Percentiles rank a stretch among this genome's conserved stretches.
Evolutionary conservation across 2,888 invertebrate species (phyloP).

Genomic region (Drosophila paracracens): DNA sequence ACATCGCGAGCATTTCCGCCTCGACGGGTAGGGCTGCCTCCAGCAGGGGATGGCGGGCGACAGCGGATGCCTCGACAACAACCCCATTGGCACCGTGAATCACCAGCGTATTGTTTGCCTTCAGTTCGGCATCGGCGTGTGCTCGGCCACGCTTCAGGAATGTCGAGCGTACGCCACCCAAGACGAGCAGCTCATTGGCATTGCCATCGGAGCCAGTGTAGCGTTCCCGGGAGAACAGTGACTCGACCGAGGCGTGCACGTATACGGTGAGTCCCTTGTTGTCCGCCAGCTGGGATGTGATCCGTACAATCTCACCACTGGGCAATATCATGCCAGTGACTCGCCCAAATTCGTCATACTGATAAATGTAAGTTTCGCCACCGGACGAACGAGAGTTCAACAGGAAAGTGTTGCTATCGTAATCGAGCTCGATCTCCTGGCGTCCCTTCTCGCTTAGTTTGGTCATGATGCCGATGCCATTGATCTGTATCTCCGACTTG

Average conservation of each 20-base stretch:
- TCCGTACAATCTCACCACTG: conserved; percentile 94
- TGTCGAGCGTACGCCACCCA: conserved; percentile 89
- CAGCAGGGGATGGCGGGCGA: conserved; percentile 92
- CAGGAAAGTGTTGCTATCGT: conserved; percentile 94
- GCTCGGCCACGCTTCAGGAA: conserved; percentile 90
- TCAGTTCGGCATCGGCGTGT: conserved; percentile 90
- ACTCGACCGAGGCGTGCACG: conserved; percentile 88
- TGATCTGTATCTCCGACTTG: conserved; percentile 95
- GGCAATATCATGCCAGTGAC: conserved; percentile 94
- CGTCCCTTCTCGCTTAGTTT: conserved; percentile 95
- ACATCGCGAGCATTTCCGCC: conserved; percentile 95
- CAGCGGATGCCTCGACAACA: conserved; percentile 90
- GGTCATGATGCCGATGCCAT: conserved; percentile 95
- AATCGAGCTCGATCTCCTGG: conserved; percentile 95
- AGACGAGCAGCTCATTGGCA: conserved; percentile 87
- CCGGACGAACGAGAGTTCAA: conserved; percentile 94
- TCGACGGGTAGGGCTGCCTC: conserved; percentile 94
- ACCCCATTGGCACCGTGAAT: conserved; percentile 91
- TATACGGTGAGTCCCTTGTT: conserved; percentile 91
- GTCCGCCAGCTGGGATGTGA: conserved; percentile 91
- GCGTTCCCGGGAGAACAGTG: conserved; percentile 86
- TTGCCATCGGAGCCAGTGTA: conserved; percentile 83
- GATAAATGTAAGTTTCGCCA: conserved; percentile 94
- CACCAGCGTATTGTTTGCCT: conserved; percentile 92
- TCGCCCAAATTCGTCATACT: conserved; percentile 95